Conservation (phyloP, 2,797 vertebrate species). For the Bucorvus abyssinicus region DNA sequence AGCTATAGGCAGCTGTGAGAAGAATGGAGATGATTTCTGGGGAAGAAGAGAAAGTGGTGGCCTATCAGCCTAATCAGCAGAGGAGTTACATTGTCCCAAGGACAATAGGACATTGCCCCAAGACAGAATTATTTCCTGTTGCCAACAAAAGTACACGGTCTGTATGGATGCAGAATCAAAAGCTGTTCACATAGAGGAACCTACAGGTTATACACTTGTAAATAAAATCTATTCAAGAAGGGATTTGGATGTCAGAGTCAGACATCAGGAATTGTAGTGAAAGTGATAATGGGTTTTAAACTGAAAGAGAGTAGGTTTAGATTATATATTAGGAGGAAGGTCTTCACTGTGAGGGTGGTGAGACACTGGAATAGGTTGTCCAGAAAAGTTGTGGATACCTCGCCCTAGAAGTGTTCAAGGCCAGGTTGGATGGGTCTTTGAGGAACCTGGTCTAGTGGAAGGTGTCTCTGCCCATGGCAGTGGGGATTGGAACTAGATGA, state of each 20-base stretch:
- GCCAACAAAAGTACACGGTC: fast-evolving
- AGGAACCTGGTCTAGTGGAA: not conserved
- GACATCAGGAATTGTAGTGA: too few relatives aligned
- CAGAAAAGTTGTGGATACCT: not conserved
- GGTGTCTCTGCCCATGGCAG: not conserved
- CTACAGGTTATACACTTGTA: not conserved
- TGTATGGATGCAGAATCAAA: not conserved
- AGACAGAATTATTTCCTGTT: not conserved
- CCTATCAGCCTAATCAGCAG: not conserved
- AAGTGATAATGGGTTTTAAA: not conserved
- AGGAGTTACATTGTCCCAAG: not conserved
- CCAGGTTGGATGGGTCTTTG: not conserved
- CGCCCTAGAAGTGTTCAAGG: not conserved
- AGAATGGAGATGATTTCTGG: not conserved
- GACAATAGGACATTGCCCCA: not conserved
- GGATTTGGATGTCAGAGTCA: not conserved
- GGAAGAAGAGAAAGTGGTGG: not conserved
- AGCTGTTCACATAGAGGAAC: not conserved
- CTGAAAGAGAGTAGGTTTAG: not conserved
- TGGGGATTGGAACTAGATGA: fast-evolving
- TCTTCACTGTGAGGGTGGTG: not conserved
- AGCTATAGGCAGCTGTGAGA: not conserved
- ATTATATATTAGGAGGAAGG: not conserved
- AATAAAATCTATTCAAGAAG: not conserved
- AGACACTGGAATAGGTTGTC: not conserved